Conservation (phyloP, 1,140 invertebrate species). For the Oppia nitens region DNA sequence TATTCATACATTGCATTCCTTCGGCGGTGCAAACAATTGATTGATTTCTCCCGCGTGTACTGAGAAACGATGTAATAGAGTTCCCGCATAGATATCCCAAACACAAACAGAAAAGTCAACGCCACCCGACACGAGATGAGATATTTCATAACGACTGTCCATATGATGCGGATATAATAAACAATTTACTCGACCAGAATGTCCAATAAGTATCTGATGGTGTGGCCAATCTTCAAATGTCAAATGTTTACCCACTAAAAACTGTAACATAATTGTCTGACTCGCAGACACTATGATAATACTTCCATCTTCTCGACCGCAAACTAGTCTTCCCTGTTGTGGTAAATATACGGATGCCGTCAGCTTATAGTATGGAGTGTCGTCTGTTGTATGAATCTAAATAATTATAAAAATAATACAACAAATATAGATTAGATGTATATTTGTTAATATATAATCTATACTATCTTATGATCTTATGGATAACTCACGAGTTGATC, state of each 20-base stretch:
- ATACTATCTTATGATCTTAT: background rate
- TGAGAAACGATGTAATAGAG: conserved; percentile 80
- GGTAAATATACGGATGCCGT: conserved; percentile 84
- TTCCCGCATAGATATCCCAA: conserved; percentile 87
- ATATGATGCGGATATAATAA: conserved; percentile 85
- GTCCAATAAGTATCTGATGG: conserved; percentile 71
- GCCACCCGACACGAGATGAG: conserved; percentile 80
- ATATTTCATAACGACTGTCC: conserved; percentile 76
- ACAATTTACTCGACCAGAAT: conserved; percentile 84
- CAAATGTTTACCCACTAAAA: conserved; percentile 76
- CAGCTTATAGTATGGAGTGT: conserved; percentile 36
- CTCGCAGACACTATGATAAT: conserved; percentile 94
- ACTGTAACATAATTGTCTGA: conserved; percentile 80
- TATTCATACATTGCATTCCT: conserved; percentile 61
- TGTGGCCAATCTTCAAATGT: conserved; percentile 74
- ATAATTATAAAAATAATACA: conserved; percentile 24
- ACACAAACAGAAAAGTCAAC: conserved; percentile 94
- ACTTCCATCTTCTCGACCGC: conserved; percentile 84
- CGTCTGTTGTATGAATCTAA: background rate
- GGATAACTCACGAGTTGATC: conserved; percentile 53
- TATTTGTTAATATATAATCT: background rate
- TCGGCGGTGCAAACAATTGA: conserved; percentile 75
- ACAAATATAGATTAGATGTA: conserved; percentile 5
- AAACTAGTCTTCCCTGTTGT: conserved; percentile 75
- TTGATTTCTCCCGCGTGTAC: conserved; percentile 74